Conservation (phyloP, 2,888 invertebrate species). For the Cryptus armator region DNA sequence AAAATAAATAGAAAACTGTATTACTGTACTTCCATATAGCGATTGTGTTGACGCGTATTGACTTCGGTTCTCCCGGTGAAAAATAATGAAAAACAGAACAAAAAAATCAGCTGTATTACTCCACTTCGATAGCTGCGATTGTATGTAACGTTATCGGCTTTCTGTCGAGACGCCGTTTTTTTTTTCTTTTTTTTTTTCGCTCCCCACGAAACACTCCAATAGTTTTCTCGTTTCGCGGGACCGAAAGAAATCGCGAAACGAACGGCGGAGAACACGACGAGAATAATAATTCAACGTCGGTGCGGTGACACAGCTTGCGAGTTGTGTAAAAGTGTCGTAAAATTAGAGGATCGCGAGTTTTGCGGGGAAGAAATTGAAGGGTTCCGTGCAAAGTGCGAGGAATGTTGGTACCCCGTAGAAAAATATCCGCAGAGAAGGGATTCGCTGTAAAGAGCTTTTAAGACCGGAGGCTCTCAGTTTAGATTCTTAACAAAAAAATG, state of each 20-base stretch:
- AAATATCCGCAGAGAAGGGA: background rate
- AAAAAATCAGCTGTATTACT: conserved; percentile 5
- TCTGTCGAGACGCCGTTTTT: background rate
- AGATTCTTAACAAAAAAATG: background rate
- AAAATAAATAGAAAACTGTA: background rate
- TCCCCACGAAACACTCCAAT: background rate
- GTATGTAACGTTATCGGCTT: conserved; percentile 7
- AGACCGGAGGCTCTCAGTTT: conserved; percentile 2
- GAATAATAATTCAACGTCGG: conserved; percentile 3
- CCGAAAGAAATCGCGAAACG: background rate
- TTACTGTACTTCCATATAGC: conserved; percentile 4
- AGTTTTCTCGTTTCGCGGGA: conserved; percentile 10
- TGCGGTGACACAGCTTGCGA: background rate
- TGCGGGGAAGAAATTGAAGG: background rate
- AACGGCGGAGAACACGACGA: background rate
- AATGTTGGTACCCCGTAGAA: background rate
- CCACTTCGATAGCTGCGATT: background rate
- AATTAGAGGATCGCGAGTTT: background rate
- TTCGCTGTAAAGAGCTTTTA: background rate
- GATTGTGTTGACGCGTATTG: background rate
- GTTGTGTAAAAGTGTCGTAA: background rate
- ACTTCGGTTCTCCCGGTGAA: background rate
- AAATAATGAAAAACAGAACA: background rate
- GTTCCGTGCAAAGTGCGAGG: background rate
- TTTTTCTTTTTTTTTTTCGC: background rate